Conservation (phyloP, 2,113 vertebrate species). For the Orcinus orca region DNA sequence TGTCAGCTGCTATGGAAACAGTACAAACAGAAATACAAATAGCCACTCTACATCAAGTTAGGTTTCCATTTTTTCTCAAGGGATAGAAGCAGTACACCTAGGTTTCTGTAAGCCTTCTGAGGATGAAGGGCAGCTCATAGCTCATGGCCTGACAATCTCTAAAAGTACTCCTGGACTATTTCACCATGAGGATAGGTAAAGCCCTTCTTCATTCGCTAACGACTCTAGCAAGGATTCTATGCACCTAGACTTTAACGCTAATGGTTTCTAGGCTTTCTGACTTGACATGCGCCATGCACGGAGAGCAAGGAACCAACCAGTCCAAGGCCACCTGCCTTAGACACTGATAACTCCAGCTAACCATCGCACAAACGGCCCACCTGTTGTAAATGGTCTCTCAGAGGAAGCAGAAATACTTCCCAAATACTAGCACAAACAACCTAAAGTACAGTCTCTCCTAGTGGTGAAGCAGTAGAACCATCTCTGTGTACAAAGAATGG, state of each 20-base stretch:
- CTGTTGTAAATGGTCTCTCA: neutral
- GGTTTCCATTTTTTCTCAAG: slow-evolving; percentile 1
- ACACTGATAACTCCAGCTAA: neutral
- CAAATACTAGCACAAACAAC: neutral
- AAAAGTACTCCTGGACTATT: no score
- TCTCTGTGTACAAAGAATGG: neutral
- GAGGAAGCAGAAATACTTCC: neutral
- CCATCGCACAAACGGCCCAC: neutral
- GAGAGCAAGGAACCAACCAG: neutral
- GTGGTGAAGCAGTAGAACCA: neutral
- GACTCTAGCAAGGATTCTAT: neutral
- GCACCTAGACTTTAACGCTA: neutral
- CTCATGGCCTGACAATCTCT: neutral
- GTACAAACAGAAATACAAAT: neutral
- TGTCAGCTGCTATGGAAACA: neutral
- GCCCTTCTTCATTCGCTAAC: neutral
- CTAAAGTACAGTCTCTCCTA: neutral
- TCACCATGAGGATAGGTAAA: neutral
- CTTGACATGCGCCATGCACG: neutral
- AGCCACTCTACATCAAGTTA: neutral
- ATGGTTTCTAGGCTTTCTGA: neutral
- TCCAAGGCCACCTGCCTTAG: neutral
- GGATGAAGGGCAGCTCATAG: neutral
- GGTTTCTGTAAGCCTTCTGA: neutral
- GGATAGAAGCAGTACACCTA: neutral